Conservation (phyloP, 2,797 vertebrate genomes). For the Alcedo atthis region DNA sequence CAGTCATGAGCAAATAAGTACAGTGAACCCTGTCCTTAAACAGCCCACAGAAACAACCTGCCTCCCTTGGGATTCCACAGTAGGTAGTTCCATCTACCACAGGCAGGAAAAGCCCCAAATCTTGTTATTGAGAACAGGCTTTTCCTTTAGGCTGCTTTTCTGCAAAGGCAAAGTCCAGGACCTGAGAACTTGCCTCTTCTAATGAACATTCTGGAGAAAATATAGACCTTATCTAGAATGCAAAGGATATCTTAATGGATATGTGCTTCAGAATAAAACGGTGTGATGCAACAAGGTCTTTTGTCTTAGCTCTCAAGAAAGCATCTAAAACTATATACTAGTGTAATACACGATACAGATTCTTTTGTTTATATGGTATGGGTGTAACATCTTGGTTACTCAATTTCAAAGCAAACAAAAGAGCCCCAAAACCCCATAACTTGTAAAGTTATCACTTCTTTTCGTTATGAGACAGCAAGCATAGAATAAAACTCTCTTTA, state of each 20-base stretch:
- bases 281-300: not conserved
- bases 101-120: not conserved
- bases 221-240: not conserved
- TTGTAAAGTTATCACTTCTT: not conserved
- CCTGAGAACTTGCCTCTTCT: not conserved
- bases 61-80: not conserved
- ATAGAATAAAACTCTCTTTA: not conserved
- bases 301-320: not conserved
- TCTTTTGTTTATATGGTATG: not conserved
- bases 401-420: not conserved
- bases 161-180: not conserved
- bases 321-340: not conserved
- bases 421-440: not conserved
- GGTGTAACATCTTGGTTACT: not conserved
- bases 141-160: not conserved
- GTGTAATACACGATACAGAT: not conserved
- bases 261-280: not conserved
- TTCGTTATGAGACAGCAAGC: not conserved
- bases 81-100: not conserved
- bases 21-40: constrained; percentile 20
- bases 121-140: not conserved
- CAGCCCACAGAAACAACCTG: not conserved
- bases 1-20: constrained; percentile 12
- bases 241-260: not conserved
- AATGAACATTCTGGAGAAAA: not conserved